Conservation (phyloP, 2,797 vertebrate genomes). For the Peromyscus eremicus region DNA sequence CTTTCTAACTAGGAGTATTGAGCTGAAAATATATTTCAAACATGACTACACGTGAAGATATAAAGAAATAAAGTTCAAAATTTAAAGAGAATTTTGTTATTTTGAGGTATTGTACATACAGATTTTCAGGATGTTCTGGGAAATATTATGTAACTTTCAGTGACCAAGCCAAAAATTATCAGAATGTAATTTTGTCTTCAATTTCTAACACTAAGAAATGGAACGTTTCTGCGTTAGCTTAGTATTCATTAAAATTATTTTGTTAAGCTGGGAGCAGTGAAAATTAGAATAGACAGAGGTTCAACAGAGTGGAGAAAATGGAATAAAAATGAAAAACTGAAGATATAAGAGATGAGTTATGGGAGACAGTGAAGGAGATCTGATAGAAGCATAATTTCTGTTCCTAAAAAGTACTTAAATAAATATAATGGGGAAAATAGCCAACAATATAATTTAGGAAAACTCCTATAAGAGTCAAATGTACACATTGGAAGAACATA, state of each 20-base stretch:
- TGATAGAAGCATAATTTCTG: conserved; percentile 67
- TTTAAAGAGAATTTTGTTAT: conserved; percentile 41
- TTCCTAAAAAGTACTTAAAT: conserved; percentile 19
- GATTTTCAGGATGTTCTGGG: not conserved
- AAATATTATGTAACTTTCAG: conserved; percentile 20
- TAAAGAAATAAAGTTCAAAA: conserved; percentile 37
- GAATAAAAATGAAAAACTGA: conserved; percentile 55
- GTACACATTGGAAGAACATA: not conserved
- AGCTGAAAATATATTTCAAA: conserved; percentile 60
- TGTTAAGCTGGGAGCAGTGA: not conserved
- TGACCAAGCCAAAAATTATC: not conserved
- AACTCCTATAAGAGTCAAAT: conserved; percentile 33
- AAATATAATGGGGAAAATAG: conserved; percentile 38
- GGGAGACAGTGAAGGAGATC: conserved; percentile 25
- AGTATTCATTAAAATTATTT: conserved; percentile 23
- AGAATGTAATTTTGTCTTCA: conserved; percentile 44
- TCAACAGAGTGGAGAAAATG: conserved; percentile 30
- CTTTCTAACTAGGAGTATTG: not conserved
- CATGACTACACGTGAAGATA: not conserved
- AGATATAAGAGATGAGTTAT: not conserved
- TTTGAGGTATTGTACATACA: conserved; percentile 20
- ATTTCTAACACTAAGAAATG: conserved; percentile 42
- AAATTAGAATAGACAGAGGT: conserved; percentile 33
- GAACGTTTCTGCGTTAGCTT: not conserved
- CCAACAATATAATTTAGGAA: conserved; percentile 65